Base-by-base conservation (phyloP, 1,140 invertebrate genomes). In the Aphelenchoides fujianensis region DNA sequence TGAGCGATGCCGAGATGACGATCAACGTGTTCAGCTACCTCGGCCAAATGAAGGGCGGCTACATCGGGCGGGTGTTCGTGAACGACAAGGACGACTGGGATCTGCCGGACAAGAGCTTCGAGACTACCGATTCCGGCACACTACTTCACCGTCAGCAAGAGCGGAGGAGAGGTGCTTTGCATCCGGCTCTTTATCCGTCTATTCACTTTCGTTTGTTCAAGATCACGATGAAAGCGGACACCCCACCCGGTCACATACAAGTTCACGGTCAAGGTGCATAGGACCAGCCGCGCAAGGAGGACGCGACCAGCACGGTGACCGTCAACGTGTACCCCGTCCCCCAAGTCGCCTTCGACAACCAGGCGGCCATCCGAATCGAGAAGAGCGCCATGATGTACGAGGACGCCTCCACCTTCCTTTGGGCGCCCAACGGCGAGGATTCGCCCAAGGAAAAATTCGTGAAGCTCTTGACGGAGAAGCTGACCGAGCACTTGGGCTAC, bases 1-100 rank as follows among this genome's bases (percentile, higher is more conserved):
- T 83, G 82, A 71, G 57, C 54, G 83, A 83, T 64, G 82, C 82
- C 0, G 57, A 69, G 7, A 81, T 78, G 76, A 69, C 70, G 5
- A 79, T 83, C 35, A 59, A 69, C 16, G 83, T 84, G 23, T 79
- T 84, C 68, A 72, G 68, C 2, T 83, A 83, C 61, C 68, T 79
- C n/a, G 83, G 83, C 7, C 77, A 80, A 41, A 61, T 83, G 37
- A 71, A 76, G 53, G 36, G 68, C 16, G 83, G 78, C 0, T 70
- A 71, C n/a, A 84, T 83, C 41, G 82, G 82, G 28, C 70, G 76
- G 48, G 79, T 82, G 19, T 83, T 74, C 55, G 82, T 83, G 0
- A 69, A 72, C 30, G 82, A 83, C 63, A 68, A 71, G 28, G 82
- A 83, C 66, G 82, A 83, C 59, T 83, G 82, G 82, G 82, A 83